Percentiles rank a stretch among this genome's conserved stretches.
Evolutionary conservation across 2,113 vertebrate genomes (phyloP).

Genomic region (Gymnarchus niloticus): DNA sequence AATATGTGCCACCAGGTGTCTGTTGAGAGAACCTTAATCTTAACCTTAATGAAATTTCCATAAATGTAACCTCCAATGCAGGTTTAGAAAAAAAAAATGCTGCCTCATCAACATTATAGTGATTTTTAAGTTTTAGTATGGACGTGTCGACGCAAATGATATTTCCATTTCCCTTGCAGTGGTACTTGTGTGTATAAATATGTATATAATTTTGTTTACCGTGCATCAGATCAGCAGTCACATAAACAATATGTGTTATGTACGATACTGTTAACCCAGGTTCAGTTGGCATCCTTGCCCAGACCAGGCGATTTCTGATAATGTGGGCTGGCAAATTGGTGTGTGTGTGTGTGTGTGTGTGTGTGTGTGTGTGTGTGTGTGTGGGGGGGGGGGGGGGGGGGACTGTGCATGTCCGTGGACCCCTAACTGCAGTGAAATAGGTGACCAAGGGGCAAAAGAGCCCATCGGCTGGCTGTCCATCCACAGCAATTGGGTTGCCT

Average conservation of each 20-base stretch:
- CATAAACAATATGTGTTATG: constrained; percentile 5
- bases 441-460: background rate
- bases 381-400: too few relatives aligned
- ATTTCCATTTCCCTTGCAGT: background rate
- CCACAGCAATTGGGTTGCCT: background rate
- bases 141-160: background rate
- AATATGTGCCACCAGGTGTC: background rate
- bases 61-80: background rate
- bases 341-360: too few relatives aligned
- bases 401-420: background rate
- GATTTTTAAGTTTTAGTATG: background rate
- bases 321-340: background rate
- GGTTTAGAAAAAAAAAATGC: constrained; percentile 4
- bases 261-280: background rate
- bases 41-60: background rate
- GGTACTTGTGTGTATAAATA: background rate
- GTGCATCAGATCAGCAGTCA: constrained; percentile 1
- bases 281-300: background rate
- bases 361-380: too few relatives aligned
- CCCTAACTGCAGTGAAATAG: background rate
- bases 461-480: background rate
- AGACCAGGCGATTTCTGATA: background rate
- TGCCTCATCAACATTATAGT: background rate
- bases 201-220: constrained; percentile 11
- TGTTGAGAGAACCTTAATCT: background rate